Conservation (phyloP, 2,113 vertebrate species). For the Pao palembangensis region DNA sequence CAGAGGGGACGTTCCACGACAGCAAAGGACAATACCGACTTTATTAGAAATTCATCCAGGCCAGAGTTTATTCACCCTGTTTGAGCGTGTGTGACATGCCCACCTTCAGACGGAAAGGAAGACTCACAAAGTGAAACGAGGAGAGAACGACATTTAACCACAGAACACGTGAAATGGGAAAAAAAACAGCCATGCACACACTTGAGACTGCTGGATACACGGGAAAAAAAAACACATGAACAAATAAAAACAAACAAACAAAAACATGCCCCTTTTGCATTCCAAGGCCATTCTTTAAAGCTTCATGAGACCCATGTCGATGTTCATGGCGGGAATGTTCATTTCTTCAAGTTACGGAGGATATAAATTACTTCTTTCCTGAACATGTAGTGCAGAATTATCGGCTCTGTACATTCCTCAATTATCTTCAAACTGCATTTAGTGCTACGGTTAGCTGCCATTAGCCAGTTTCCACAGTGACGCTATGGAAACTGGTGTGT, state of each 20-base stretch:
- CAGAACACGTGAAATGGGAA: not conserved
- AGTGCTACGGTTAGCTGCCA: not conserved
- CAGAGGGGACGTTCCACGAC: conserved; percentile 33
- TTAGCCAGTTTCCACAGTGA: too few species aligned
- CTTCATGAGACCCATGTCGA: conserved; percentile 25
- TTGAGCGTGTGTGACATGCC: conserved; percentile 45
- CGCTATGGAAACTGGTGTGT: too few species aligned
- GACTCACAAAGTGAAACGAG: conserved; percentile 18
- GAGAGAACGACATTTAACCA: conserved; percentile 10
- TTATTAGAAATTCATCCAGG: conserved; percentile 1
- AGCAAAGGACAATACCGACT: conserved; percentile 41
- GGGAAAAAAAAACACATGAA: conserved; percentile 8
- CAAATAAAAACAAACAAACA: conserved; percentile 2
- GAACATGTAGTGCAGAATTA: too few species aligned
- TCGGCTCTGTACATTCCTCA: too few species aligned
- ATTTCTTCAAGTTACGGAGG: not conserved
- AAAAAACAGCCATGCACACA: conserved; percentile 1
- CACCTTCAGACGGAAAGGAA: conserved; percentile 22
- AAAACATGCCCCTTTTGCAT: conserved; percentile 74
- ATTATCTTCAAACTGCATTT: not conserved
- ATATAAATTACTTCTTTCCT: not conserved
- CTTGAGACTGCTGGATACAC: too few species aligned
- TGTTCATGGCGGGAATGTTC: conserved; percentile 4
- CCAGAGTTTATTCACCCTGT: not conserved
- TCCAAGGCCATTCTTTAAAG: conserved; percentile 77